Evolutionary conservation across 2,113 vertebrate genomes (phyloP), one percentile per base, ranked within the genome.

Genomic region (Rhabdomys dilectus): DNA sequence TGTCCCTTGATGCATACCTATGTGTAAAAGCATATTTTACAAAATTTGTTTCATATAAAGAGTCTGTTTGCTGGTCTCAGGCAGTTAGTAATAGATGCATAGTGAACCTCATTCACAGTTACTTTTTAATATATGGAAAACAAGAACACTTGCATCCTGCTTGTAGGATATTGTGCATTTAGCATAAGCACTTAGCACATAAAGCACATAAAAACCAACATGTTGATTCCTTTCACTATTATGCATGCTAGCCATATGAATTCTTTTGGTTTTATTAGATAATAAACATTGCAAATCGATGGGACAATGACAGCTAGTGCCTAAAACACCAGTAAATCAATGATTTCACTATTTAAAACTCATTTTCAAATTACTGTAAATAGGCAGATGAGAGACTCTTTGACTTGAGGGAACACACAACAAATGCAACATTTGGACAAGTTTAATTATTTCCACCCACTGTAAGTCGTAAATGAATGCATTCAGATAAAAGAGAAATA

Each of bases 401-500:
- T 64, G 13, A 66, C 51, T 72, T 76, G n/a, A 82, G 78, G 19
- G 29, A 9, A 24, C 16, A 73, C 36, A 62, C 15, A 66, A 10
- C 29, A 91, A 96, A 91, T 77, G 53, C 48, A 93, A 36, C 19
- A 70, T 60, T 62, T 96, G 72, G 88, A 39, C 56, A 7, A 92
- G 11, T 73, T 76, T 88, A 77, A 95, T 64, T 92, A 90, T 90
- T 93, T 90, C 56, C 6, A 36, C 39, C 26, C 42, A 76, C 45
- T 58, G 66, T 31, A 78, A 58, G 45, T 5, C n/a, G 73, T 94
- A 73, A 73, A 58, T 34, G 36, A 77, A 36, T 3, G 53, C 12
- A 7, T 96, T 86, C 62, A 89, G 17, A 16, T 31, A 82, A 9
- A 17, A 60, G 73, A 78, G 15, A 66, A 87, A 39, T 22, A 22